A percentile compares a stretch with the other conserved stretches of the same genome.
These are phyloP conservation scores for Serrognathus titanus DNA, from an alignment of 2,888 invertebrate species.

Conservation along the genomic window DNA sequence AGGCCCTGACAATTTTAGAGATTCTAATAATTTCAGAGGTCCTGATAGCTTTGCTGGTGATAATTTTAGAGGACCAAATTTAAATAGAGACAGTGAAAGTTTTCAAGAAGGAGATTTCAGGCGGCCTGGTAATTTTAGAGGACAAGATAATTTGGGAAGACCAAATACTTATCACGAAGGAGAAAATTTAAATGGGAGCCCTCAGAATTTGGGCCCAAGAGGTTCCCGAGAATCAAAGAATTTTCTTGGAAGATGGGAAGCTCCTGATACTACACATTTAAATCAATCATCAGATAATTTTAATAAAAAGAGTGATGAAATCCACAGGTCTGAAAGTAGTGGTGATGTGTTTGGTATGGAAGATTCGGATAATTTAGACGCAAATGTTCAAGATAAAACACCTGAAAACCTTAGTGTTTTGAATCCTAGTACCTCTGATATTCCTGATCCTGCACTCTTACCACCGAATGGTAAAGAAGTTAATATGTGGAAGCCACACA, in stretches of 20 bases:
- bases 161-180: neutral
- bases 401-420: too few relatives aligned
- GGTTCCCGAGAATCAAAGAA: neutral
- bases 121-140: slow-evolving; percentile 2
- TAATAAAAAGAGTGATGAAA: too few relatives aligned
- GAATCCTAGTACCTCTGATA: slow-evolving; percentile 6
- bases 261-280: too few relatives aligned
- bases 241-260: neutral
- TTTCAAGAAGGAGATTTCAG: neutral
- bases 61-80: neutral
- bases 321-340: too few relatives aligned
- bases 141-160: slow-evolving; percentile 1
- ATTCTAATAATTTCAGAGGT: slow-evolving; percentile 13
- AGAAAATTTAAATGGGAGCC: neutral
- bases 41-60: slow-evolving; percentile 15
- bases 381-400: too few relatives aligned
- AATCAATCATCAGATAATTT: too few relatives aligned
- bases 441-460: slow-evolving; percentile 16
- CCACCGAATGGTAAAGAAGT: slow-evolving; percentile 51
- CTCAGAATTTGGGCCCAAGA: neutral
- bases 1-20: slow-evolving; percentile 14
- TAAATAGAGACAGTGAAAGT: too few relatives aligned
- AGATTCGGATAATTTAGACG: too few relatives aligned
- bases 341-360: too few relatives aligned
- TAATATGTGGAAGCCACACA: slow-evolving; percentile 54